These are phyloP conservation scores for Hyles lineata DNA, from an alignment of 2,888 invertebrate species.

Conservation along the genomic window DNA sequence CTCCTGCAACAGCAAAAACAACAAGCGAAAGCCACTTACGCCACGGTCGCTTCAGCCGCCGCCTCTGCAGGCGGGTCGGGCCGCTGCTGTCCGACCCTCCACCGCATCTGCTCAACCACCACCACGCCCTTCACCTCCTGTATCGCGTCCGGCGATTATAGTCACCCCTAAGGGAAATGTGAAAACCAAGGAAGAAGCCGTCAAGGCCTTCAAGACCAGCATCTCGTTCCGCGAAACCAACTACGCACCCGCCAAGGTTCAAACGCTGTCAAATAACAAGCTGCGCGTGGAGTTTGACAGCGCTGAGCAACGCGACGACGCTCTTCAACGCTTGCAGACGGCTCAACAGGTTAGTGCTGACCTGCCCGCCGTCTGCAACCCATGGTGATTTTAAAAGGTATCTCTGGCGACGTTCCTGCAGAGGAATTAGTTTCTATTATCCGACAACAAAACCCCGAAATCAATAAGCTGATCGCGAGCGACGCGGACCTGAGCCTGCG, in stretches of 20 bases:
- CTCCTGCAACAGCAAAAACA: no score
- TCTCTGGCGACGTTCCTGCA: slow-evolving; percentile 1
- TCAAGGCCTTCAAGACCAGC: background rate
- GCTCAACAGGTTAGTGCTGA: slow-evolving; percentile 18
- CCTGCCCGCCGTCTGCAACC: slow-evolving; percentile 25
- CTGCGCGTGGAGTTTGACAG: slow-evolving; percentile 30
- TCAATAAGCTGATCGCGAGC: background rate
- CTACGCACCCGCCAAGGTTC: slow-evolving; percentile 15
- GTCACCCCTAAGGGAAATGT: slow-evolving; percentile 31
- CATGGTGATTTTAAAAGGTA: slow-evolving; percentile 34
- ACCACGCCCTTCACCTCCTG: no score
- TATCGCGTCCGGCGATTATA: slow-evolving; percentile 34
- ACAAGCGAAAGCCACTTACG: no score
- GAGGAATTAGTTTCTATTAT: background rate
- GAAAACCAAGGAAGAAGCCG: background rate
- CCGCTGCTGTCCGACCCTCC: no score
- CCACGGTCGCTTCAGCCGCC: no score
- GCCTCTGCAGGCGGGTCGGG: no score
- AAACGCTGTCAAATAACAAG: slow-evolving; percentile 26
- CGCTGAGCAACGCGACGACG: background rate
- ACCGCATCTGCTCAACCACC: no score
- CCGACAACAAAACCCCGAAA: background rate
- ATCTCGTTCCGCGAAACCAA: background rate
- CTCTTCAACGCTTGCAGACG: background rate
- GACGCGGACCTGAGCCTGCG: background rate